Base-by-base conservation (phyloP, 2,797 vertebrate species). In the Dromococcyx pavoninus region DNA sequence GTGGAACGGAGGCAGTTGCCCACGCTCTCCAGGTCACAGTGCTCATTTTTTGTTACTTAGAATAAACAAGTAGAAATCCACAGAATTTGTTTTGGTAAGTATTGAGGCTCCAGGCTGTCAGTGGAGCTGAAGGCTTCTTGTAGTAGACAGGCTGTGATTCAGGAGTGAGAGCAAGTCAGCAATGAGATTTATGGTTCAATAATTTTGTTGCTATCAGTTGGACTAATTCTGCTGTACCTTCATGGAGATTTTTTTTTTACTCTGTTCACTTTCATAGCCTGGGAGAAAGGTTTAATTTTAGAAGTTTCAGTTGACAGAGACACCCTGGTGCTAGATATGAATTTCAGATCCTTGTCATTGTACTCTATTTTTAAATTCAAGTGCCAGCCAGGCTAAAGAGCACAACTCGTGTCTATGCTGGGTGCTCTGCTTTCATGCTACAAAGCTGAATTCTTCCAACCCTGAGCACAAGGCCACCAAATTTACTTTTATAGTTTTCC, bases 341-440 rank as follows among this genome's bases (percentile, higher is more conserved):
- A 93, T 88, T 93, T 96, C 93, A 91, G 96, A 94, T 96, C 95
- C 73, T 96, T 97, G 97, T 97, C 97, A 91, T 95, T 96, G 91
- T 67, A 24, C 89, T 97, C 98, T 98, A 98, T 98, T 98, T 98
- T 98, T 98, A 98, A 97, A 81, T 87, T 88, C 71, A 95, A 97
- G 96, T 94, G 95, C 91, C 89, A 91, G 89, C 95, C 96, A 97
- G 82, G 87, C 95, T 96, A 92, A 92, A 88, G 76, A 91, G 85
- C 75, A 86, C 46, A 82, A 35, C 84, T 87, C 88, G 83, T 71
- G 61, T 96, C 94, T 83, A 0, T 80, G 39, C 56, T 41, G 86
- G 19, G 10, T 58, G 44, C 48, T 83, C 72, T 79, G 37, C 50
- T 62, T 70, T 73, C 0, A 1, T 91, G 67, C 61, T 82, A 43